These are phyloP conservation scores for Coptotermes formosanus DNA, from an alignment of 1,140 invertebrate species.

Conservation along the genomic window DNA sequence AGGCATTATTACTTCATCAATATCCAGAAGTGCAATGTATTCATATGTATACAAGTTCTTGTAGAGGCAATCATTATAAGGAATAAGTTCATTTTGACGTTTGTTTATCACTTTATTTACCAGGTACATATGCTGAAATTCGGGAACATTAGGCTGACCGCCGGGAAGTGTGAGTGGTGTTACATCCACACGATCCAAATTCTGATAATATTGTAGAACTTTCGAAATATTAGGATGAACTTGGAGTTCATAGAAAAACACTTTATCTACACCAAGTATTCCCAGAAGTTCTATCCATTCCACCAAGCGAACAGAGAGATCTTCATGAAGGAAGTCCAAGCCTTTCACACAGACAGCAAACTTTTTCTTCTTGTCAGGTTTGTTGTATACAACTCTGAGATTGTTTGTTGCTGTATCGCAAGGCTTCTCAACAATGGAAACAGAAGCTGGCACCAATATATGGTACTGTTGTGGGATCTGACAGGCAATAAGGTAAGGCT, in stretches of 20 bases:
- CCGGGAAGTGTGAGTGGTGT: slow-evolving; percentile 87
- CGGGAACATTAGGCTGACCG: slow-evolving; percentile 85
- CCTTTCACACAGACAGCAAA: slow-evolving; percentile 95
- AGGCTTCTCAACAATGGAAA: slow-evolving; percentile 80
- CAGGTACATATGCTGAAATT: slow-evolving; percentile 84
- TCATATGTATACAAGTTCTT: slow-evolving; percentile 88
- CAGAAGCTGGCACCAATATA: slow-evolving; percentile 73
- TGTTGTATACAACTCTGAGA: slow-evolving; percentile 78
- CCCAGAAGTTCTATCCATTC: slow-evolving; percentile 92
- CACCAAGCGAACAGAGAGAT: slow-evolving; percentile 83
- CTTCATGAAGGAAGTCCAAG: slow-evolving; percentile 87
- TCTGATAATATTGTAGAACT: slow-evolving; percentile 78
- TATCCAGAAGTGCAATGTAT: slow-evolving; percentile 87
- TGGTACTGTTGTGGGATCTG: slow-evolving; percentile 73
- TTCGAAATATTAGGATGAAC: slow-evolving; percentile 90
- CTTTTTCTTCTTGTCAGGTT: slow-evolving; percentile 66
- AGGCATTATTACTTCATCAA: slow-evolving; percentile 95
- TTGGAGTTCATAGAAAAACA: slow-evolving; percentile 88
- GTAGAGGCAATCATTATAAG: slow-evolving; percentile 96
- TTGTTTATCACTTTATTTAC: slow-evolving; percentile 89
- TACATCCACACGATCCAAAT: slow-evolving; percentile 72
- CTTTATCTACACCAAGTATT: slow-evolving; percentile 85
- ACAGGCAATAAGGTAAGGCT: slow-evolving; percentile 88
- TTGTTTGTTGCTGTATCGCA: slow-evolving; percentile 86
- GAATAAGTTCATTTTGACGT: slow-evolving; percentile 91